Conservation (phyloP, 2,888 invertebrate species). For the Sarcophaga caerulescens region DNA sequence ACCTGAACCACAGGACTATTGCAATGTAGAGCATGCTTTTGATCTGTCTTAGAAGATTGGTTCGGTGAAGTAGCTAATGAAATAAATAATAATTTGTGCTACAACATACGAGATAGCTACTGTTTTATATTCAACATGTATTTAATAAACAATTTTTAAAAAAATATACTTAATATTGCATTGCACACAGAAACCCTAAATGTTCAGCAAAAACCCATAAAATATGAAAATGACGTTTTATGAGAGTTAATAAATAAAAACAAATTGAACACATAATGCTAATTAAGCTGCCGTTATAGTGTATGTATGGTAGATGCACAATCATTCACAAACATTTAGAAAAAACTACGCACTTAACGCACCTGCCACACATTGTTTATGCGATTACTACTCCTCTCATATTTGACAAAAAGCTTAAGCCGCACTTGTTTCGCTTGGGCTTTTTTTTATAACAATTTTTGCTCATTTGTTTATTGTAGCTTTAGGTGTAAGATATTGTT, state of each 20-base stretch:
- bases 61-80: too few species aligned
- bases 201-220: background rate
- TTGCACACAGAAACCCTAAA: background rate
- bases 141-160: too few species aligned
- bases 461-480: constrained; percentile 36
- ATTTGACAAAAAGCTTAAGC: constrained; percentile 28
- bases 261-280: constrained; percentile 70
- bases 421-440: constrained; percentile 17
- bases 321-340: background rate
- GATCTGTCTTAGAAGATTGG: too few species aligned
- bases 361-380: constrained; percentile 25
- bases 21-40: too few species aligned
- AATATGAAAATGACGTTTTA: background rate
- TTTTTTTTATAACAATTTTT: constrained; percentile 18
- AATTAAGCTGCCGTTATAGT: constrained; percentile 77
- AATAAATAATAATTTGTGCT: too few species aligned
- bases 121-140: too few species aligned
- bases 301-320: constrained; percentile 51
- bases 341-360: constrained; percentile 21
- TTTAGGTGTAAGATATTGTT: constrained; percentile 36
- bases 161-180: background rate
- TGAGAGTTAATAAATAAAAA: constrained; percentile 18
- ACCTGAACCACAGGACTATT: too few species aligned
- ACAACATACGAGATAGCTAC: too few species aligned
- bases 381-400: constrained; percentile 18